phyloP scores from a whole-genome alignment of 2,797 vertebrate species.

The Limnodromus scolopaceus region DNA sequence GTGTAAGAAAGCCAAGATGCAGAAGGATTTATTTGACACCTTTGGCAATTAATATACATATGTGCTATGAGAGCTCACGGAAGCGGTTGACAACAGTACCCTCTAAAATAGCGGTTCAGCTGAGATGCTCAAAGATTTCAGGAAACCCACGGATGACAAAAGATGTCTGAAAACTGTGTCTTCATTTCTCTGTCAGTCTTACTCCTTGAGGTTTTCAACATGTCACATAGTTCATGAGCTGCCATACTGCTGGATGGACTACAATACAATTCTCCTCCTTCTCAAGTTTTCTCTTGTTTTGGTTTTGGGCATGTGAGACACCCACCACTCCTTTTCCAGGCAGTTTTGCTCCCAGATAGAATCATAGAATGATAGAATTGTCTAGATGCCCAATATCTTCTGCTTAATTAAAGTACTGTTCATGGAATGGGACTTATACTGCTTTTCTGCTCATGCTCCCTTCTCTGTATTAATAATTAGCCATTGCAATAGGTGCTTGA shows the following conservation, averaged over 20 bases:
- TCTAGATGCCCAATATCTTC: not conserved
- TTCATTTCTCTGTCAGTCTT: not conserved
- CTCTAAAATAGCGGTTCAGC: slow-evolving; percentile 8
- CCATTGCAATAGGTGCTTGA: not conserved
- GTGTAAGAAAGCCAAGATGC: slow-evolving; percentile 22
- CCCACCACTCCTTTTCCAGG: not conserved
- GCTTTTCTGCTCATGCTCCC: not conserved
- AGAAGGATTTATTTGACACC: slow-evolving; percentile 9
- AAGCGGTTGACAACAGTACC: not conserved
- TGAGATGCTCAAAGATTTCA: not conserved
- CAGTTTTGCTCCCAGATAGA: not conserved
- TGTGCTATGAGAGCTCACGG: slow-evolving; percentile 7
- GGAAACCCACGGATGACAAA: not conserved
- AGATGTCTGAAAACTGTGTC: not conserved
- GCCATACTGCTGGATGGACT: not conserved
- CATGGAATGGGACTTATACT: not conserved
- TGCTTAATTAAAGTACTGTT: not conserved
- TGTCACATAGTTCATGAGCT: not conserved
- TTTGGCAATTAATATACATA: slow-evolving; percentile 42
- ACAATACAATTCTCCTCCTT: not conserved
- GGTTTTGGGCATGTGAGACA: not conserved
- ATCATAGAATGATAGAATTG: not conserved
- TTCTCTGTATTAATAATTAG: not conserved
- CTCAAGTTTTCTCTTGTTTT: not conserved
- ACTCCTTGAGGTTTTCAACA: not conserved